phyloP scores from a whole-genome alignment of 2,113 vertebrate genomes.

The Poeciliopsis prolifica region DNA sequence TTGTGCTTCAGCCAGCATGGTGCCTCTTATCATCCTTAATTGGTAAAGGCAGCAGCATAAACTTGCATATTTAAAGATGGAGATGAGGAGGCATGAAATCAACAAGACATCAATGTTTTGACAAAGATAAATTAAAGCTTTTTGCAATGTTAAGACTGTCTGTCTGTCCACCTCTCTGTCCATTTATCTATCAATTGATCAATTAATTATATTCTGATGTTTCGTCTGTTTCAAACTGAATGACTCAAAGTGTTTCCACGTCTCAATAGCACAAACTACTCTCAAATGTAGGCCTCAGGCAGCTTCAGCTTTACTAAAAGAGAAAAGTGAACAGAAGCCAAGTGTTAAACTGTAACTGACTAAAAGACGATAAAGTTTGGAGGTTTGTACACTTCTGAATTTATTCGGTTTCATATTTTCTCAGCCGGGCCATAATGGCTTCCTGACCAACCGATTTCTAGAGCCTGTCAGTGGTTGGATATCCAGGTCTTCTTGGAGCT shows the following conservation, averaged over 20 bases:
- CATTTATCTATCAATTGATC: too few species aligned
- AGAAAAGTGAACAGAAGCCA: constrained; percentile 15
- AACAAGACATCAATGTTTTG: neutral
- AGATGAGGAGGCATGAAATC: neutral
- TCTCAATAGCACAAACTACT: too few species aligned
- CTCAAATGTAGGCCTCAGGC: neutral
- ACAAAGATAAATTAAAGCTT: neutral
- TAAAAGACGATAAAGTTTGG: constrained; percentile 37
- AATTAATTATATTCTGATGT: too few species aligned
- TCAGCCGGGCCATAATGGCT: constrained; percentile 43
- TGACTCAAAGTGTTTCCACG: too few species aligned
- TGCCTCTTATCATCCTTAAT: neutral
- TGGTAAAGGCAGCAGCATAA: neutral
- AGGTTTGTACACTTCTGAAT: constrained; percentile 24
- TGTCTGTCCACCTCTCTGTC: too few species aligned
- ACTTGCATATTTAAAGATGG: too few species aligned
- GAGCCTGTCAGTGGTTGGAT: constrained; percentile 23
- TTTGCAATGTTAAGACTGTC: too few species aligned
- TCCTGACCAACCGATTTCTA: constrained; percentile 40
- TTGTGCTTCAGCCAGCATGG: neutral
- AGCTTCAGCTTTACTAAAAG: constrained; percentile 8
- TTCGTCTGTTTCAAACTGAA: too few species aligned
- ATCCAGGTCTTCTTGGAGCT: constrained; percentile 21
- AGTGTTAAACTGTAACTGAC: constrained; percentile 23
- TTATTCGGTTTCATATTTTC: constrained; percentile 20